Evolutionary conservation across 2,113 vertebrate genomes (phyloP).

Genomic region (Hassar affinis): DNA sequence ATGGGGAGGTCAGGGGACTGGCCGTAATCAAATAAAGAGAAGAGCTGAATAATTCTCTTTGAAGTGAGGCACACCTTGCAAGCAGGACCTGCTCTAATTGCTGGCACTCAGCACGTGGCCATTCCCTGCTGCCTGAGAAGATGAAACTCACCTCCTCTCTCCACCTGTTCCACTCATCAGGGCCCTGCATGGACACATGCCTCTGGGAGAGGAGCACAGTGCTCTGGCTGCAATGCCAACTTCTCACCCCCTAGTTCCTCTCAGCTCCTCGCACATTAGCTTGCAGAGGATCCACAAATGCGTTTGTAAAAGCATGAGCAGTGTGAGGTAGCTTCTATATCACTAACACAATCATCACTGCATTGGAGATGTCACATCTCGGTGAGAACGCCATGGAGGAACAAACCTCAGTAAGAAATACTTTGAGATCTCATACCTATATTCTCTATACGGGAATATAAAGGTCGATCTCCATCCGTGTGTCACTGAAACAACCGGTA

Average conservation of each 20-base stretch:
- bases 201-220: slow-evolving; percentile 1
- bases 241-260: slow-evolving; percentile 13
- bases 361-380: background rate
- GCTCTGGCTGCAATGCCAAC: slow-evolving; percentile 2
- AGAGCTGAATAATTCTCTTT: slow-evolving; percentile 70
- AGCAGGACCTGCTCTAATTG: slow-evolving; percentile 61
- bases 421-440: background rate
- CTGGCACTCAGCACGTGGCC: slow-evolving; percentile 43
- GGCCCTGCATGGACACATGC: slow-evolving; percentile 27
- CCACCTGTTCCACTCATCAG: slow-evolving; percentile 41
- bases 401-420: slow-evolving; percentile 4
- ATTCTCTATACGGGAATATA: background rate
- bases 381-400: background rate
- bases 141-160: slow-evolving; percentile 32
- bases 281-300: background rate
- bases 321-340: background rate
- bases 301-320: background rate
- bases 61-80: slow-evolving; percentile 60
- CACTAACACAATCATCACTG: background rate
- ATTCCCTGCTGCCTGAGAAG: slow-evolving; percentile 34
- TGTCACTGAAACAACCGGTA: background rate
- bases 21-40: slow-evolving; percentile 64
- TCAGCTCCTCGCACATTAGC: background rate
- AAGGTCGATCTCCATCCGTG: slow-evolving; percentile 9
- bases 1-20: slow-evolving; percentile 57